A percentile compares a stretch with the other conserved stretches of the same genome.
Evolutionary conservation across 2,113 vertebrate genomes (phyloP).

Genomic region (Zapornia atra): DNA sequence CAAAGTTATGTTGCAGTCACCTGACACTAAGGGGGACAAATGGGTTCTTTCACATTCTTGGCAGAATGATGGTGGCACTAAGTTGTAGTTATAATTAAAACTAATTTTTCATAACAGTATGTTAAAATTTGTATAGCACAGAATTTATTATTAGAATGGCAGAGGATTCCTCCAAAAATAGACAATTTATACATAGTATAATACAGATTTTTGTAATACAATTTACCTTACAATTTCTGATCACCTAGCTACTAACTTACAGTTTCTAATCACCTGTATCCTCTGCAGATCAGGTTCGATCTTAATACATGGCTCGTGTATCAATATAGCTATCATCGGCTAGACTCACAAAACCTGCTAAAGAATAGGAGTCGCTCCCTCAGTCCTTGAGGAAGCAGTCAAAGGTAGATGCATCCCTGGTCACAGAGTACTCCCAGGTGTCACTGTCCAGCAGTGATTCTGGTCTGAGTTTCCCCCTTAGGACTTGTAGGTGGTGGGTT

Average conservation of each 20-base stretch:
- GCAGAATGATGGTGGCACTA: background rate
- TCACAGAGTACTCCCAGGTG: rapidly evolving
- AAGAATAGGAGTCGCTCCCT: background rate
- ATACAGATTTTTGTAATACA: background rate
- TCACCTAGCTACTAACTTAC: background rate
- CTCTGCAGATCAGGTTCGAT: rapidly evolving
- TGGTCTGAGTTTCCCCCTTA: background rate
- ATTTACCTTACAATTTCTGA: background rate
- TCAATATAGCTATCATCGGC: background rate
- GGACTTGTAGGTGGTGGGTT: rapidly evolving
- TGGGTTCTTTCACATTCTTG: background rate
- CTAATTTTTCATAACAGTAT: background rate
- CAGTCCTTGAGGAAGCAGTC: background rate
- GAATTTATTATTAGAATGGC: background rate
- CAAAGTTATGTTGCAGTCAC: background rate
- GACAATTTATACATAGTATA: background rate
- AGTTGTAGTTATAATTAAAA: background rate
- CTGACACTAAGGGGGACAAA: background rate
- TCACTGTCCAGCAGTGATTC: background rate
- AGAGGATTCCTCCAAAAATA: background rate
- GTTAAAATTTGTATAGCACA: background rate
- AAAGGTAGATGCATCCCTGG: background rate
- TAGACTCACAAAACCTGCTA: background rate
- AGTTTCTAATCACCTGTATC: background rate
- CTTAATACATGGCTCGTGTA: background rate